Evolutionary conservation across 1,140 invertebrate genomes (phyloP).

Genomic region (Sesamia nonagrioides): DNA sequence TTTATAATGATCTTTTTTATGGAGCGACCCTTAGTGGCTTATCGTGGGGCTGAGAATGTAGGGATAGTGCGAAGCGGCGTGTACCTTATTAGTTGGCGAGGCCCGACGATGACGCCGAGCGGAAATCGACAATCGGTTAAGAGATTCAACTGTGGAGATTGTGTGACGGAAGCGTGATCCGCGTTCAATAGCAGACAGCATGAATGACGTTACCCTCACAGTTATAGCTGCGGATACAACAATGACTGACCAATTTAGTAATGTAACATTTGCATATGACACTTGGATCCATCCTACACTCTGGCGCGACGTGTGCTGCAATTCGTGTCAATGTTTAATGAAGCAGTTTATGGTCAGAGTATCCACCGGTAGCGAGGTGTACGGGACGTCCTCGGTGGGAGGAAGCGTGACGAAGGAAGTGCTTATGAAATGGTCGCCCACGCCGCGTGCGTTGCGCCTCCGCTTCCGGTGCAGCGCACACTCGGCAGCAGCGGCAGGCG

Average conservation of each 20-base stretch:
- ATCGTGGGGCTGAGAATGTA: constrained; percentile 76
- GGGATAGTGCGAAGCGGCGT: constrained; percentile 62
- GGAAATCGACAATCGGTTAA: constrained; percentile 58
- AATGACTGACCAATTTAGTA: constrained; percentile 65
- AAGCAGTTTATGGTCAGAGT: constrained; percentile 44
- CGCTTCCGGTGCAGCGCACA: constrained; percentile 76
- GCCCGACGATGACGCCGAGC: constrained; percentile 36
- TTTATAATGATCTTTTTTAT: constrained; percentile 86
- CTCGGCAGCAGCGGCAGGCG: constrained; percentile 38
- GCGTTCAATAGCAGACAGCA: constrained; percentile 49
- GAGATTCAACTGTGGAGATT: constrained; percentile 56
- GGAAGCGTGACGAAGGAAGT: constrained; percentile 75
- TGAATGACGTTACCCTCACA: constrained; percentile 58
- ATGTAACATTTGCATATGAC: constrained; percentile 62
- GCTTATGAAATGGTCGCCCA: constrained; percentile 79
- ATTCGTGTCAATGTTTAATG: constrained; percentile 49
- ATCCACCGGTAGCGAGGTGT: constrained; percentile 38
- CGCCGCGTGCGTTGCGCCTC: constrained; percentile 69
- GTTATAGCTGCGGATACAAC: constrained; percentile 54
- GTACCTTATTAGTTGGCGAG: constrained; percentile 40
- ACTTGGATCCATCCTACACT: constrained; percentile 57
- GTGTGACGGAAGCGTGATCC: constrained; percentile 59
- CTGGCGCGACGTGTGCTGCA: constrained; percentile 48
- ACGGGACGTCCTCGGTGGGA: constrained; percentile 63
- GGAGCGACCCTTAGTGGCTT: constrained; percentile 82